These are phyloP conservation scores for Leptopilina drosophilae DNA, from an alignment of 2,888 invertebrate species.

Conservation along the genomic window DNA sequence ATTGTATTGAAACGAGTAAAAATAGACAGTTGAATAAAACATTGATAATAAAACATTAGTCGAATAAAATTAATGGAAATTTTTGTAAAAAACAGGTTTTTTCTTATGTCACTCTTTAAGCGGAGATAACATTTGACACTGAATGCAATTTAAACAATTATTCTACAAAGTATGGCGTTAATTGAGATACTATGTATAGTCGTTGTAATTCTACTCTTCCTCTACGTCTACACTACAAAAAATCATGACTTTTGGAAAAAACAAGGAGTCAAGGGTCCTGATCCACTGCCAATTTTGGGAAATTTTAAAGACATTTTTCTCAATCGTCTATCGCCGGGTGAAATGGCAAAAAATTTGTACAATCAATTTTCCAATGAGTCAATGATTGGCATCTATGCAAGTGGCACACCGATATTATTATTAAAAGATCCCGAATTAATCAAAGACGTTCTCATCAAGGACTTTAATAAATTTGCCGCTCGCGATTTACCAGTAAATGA, in stretches of 20 bases:
- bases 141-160: background rate
- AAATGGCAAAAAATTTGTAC: slow-evolving; percentile 44
- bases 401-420: slow-evolving; percentile 57
- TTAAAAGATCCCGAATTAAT: slow-evolving; percentile 60
- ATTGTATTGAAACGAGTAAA: too few relatives aligned
- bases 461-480: slow-evolving; percentile 57
- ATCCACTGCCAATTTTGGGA: slow-evolving; percentile 75
- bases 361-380: slow-evolving; percentile 47
- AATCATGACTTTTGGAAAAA: slow-evolving; percentile 73
- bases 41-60: too few relatives aligned
- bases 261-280: slow-evolving; percentile 71
- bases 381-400: slow-evolving; percentile 59
- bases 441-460: slow-evolving; percentile 39
- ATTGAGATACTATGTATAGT: background rate
- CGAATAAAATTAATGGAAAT: background rate
- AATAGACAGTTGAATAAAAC: too few relatives aligned
- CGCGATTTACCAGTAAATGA: slow-evolving; percentile 54
- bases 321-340: slow-evolving; percentile 42
- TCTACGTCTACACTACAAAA: slow-evolving; percentile 46
- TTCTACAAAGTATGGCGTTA: background rate
- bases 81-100: background rate
- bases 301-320: slow-evolving; percentile 73
- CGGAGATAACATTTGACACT: too few relatives aligned
- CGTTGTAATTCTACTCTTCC: background rate
- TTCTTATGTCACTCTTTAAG: too few relatives aligned